Evolutionary conservation across 2,888 invertebrate genomes (phyloP), one percentile per base, ranked within the genome.

Genomic region (Cantharis rufa): DNA sequence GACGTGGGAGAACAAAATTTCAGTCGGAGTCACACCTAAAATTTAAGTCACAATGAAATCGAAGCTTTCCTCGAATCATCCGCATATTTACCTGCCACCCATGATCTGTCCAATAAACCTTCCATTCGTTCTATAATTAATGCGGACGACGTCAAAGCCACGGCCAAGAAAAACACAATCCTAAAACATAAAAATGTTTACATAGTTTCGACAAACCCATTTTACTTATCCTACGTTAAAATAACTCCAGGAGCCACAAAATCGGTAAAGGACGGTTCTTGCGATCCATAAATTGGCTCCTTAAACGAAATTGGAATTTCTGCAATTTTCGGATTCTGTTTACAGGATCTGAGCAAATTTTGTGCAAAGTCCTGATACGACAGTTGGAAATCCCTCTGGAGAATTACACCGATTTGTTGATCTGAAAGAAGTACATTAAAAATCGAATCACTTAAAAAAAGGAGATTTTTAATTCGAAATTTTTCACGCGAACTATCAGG

Each of bases 241-340:
- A 98, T 97, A 79, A 98, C 96, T 81, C 98, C 98, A 64, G 98
- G 98, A 13, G 98, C 98, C 78, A 98, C 98, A 88, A 98, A 98
- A 88, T 98, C 97, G 0, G 97, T 97, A 86, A 98, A 98, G 13
- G 95, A 96, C 2, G 98, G 97, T 86, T 96, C 94, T 87, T 92
- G 94, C 76, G 93, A 93, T 72, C 96, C 97, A 87, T 96, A 97
- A 85, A 97, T 95, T 63, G 97, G 96, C 79, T 95, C 92, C 85
- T 94, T 93, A 89, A 96, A 96, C 89, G 96, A 94, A 83, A 96
- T 96, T 13, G 96, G 96, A 81, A 96, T 94, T 88, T 96, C 96
- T 15, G 96, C 96, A 32, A 97, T 90, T 84, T 94, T 95, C 1
- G 96, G 94, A 89, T 96, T 97, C 86, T 94, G 92, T 1, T 93